A percentile compares a stretch with the other conserved stretches of the same genome.
phyloP scores from a whole-genome alignment of 2,888 invertebrate genomes.

The Acanthosepion pharaonis region DNA sequence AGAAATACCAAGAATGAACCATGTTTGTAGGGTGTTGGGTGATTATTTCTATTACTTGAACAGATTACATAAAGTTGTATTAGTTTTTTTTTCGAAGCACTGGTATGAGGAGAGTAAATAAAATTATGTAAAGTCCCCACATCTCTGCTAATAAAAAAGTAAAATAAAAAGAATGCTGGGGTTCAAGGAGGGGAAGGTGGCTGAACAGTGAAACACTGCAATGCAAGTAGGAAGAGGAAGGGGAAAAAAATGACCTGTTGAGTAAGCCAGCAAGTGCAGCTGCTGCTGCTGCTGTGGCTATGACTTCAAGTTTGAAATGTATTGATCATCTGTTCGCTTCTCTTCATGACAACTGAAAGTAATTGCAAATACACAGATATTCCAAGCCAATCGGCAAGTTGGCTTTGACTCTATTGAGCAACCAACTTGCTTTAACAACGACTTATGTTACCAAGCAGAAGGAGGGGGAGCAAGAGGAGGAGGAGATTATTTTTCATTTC shows the following conservation, averaged over 20 bases:
- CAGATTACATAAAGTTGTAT: no score
- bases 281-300: neutral
- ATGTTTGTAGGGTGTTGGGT: no score
- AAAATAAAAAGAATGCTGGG: no score
- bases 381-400: conserved; percentile 42
- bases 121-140: no score
- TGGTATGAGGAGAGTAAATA: no score
- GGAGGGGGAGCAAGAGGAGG: neutral
- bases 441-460: neutral
- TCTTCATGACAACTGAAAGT: conserved; percentile 11
- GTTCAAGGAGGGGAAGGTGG: neutral
- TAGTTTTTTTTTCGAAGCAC: no score
- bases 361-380: conserved; percentile 37
- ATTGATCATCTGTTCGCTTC: conserved; percentile 37
- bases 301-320: neutral
- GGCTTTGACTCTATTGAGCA: neutral
- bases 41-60: no score
- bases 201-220: neutral
- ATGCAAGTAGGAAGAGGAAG: neutral
- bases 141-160: no score
- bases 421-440: neutral
- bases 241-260: neutral
- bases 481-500: no score
- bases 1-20: no score
- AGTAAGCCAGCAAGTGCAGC: neutral